A percentile compares a stretch with the other conserved stretches of the same genome.
These are phyloP conservation scores for Hydrocynus forskahlii DNA, from an alignment of 2,797 vertebrate genomes.

Conservation along the genomic window DNA sequence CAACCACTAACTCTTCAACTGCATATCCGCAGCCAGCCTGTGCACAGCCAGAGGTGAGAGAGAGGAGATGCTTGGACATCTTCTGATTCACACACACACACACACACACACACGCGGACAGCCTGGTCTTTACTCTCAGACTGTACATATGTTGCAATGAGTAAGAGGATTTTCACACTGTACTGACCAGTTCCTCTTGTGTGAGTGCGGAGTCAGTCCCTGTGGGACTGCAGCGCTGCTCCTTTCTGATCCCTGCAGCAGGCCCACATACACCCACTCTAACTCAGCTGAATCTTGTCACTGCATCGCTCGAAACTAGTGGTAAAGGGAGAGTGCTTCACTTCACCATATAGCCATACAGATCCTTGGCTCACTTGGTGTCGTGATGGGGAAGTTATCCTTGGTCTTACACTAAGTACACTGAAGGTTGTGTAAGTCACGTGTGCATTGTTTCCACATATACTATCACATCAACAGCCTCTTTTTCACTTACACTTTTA, in stretches of 20 bases:
- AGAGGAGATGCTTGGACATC: background rate
- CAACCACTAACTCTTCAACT: constrained; percentile 61
- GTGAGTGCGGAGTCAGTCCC: background rate
- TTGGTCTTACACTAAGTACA: background rate
- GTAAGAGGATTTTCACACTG: background rate
- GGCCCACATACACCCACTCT: background rate
- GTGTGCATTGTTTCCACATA: background rate
- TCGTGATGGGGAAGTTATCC: background rate
- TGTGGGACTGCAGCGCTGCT: background rate
- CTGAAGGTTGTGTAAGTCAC: background rate
- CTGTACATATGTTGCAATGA: background rate
- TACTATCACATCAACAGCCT: background rate
- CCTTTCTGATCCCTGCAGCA: background rate
- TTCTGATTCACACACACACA: background rate
- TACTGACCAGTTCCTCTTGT: background rate
- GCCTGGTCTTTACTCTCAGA: background rate
- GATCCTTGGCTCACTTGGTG: background rate
- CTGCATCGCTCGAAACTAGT: background rate
- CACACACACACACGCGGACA: background rate
- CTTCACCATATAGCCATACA: background rate
- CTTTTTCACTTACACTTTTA: background rate
- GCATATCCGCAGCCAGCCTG: constrained; percentile 64
- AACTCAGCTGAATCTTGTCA: background rate
- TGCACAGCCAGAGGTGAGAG: constrained; percentile 69
- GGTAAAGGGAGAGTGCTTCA: background rate